A percentile compares a stretch with the other conserved stretches of the same genome.
Conservation (phyloP, 2,113 vertebrate species). For the Lipotes vexillifer region DNA sequence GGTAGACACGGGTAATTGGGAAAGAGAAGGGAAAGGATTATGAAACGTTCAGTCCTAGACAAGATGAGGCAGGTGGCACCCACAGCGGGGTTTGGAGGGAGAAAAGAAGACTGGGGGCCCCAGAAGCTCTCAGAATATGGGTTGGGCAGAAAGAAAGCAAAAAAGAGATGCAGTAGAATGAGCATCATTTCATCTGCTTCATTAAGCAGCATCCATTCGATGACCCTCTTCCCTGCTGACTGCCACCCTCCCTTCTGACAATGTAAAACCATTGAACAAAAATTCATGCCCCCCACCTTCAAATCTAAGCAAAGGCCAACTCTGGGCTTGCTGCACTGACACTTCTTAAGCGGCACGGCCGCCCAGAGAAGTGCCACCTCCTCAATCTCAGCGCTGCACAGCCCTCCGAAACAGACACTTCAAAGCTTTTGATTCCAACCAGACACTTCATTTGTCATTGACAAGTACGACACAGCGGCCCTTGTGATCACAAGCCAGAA, state of each 20-base stretch:
- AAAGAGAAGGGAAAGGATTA: not conserved
- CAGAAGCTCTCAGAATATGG: not conserved
- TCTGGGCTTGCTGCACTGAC: not conserved
- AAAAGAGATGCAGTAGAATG: not conserved
- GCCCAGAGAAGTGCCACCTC: not conserved
- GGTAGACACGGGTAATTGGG: not conserved
- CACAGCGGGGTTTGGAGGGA: not conserved
- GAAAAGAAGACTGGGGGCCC: not conserved
- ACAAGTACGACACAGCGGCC: not conserved
- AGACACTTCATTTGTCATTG: not conserved
- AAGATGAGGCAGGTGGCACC: not conserved
- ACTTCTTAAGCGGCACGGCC: not conserved
- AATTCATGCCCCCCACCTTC: not conserved
- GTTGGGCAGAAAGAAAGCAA: not conserved
- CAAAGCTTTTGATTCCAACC: not conserved
- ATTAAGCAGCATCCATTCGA: not conserved
- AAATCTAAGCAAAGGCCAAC: not conserved
- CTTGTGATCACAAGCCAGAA: not conserved
- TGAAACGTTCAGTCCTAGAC: not conserved
- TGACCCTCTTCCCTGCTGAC: not conserved
- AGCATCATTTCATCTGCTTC: not conserved
- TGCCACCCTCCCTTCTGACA: not conserved
- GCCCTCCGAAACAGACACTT: not conserved
- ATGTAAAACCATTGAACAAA: not conserved
- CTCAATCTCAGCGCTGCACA: fast-evolving